These are phyloP conservation scores for Tenualosa ilisha DNA, from an alignment of 2,797 vertebrate species.

Conservation along the genomic window DNA sequence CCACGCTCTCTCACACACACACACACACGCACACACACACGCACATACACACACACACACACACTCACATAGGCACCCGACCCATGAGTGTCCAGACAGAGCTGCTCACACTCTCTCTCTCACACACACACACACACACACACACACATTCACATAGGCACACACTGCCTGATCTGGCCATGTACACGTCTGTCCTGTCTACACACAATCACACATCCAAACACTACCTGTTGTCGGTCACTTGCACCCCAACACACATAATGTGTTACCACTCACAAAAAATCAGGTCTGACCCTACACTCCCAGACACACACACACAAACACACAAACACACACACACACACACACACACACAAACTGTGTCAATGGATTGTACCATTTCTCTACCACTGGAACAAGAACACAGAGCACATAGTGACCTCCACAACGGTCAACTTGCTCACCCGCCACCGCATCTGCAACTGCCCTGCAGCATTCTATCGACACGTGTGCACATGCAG, in stretches of 20 bases:
- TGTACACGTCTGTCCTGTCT: neutral
- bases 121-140: too few species aligned
- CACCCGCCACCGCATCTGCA: neutral
- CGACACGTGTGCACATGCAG: slow-evolving; percentile 4
- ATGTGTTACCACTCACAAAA: neutral
- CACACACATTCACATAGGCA: too few species aligned
- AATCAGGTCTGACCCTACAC: neutral
- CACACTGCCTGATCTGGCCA: too few species aligned
- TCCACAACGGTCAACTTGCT: neutral
- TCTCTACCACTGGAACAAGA: neutral
- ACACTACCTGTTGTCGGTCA: neutral
- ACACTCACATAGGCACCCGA: too few species aligned
- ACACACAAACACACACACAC: neutral
- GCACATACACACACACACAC: neutral
- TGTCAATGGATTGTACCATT: slow-evolving; percentile 7
- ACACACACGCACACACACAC: neutral
- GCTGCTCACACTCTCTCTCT: too few species aligned
- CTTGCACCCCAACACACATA: neutral
- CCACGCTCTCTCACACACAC: neutral
- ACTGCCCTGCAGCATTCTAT: slow-evolving; percentile 39
- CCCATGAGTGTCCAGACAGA: too few species aligned
- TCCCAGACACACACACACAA: neutral
- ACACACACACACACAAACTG: neutral
- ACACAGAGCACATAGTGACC: neutral
- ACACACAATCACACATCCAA: neutral